Conservation (phyloP, 2,113 vertebrate species). For the Terrapene triunguis region DNA sequence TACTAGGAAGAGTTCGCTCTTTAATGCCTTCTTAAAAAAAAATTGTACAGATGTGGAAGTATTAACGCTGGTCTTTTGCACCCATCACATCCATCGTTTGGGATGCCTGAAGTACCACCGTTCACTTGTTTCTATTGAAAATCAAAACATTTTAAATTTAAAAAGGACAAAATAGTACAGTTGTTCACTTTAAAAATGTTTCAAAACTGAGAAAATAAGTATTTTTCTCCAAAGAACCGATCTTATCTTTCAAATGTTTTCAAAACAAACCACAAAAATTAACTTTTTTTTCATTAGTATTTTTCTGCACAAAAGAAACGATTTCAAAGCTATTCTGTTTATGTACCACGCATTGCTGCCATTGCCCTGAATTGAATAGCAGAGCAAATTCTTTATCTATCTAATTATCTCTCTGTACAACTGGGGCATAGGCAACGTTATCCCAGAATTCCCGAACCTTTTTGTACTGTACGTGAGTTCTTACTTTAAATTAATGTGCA, state of each 20-base stretch:
- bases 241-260: slow-evolving; percentile 46
- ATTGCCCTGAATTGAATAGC: slow-evolving; percentile 73
- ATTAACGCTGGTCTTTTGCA: neutral
- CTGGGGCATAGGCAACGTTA: slow-evolving; percentile 41
- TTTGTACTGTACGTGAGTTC: slow-evolving; percentile 56
- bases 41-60: neutral
- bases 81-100: slow-evolving; percentile 19
- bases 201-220: slow-evolving; percentile 44
- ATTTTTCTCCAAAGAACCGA: neutral
- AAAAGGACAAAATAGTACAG: slow-evolving; percentile 70
- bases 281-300: slow-evolving; percentile 57
- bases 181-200: slow-evolving; percentile 61
- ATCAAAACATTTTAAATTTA: slow-evolving; percentile 74
- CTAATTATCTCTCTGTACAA: slow-evolving; percentile 11
- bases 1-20: neutral
- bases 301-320: slow-evolving; percentile 75
- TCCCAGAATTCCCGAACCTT: slow-evolving; percentile 50
- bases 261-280: slow-evolving; percentile 33
- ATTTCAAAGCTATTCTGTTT: slow-evolving; percentile 79
- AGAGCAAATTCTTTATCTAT: slow-evolving; percentile 72
- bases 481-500: slow-evolving; percentile 70
- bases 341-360: slow-evolving; percentile 74
- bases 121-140: slow-evolving; percentile 81
- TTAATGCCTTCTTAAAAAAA: slow-evolving; percentile 16
- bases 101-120: slow-evolving; percentile 31